Percentiles rank a stretch among this genome's conserved stretches.
Conservation (phyloP, 2,113 vertebrate species). For the Caretta caretta region DNA sequence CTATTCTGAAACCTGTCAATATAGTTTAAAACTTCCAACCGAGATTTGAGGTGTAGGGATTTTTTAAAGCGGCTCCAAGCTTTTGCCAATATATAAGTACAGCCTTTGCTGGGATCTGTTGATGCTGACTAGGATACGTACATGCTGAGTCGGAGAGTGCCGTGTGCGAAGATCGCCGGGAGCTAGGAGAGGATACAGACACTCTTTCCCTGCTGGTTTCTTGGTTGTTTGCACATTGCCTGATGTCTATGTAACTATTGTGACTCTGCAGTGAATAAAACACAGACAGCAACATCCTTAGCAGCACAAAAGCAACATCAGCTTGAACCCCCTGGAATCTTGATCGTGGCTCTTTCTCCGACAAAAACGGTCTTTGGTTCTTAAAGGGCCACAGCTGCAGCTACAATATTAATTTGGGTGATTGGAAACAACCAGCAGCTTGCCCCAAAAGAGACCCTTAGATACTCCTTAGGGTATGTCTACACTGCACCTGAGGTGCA, state of each 20-base stretch:
- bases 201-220: constrained; percentile 77
- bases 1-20: too few relatives aligned
- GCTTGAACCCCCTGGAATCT: too few relatives aligned
- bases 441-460: neutral
- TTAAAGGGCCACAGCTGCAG: fast-evolving
- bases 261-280: constrained; percentile 75
- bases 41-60: neutral
- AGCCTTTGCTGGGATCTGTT: fast-evolving
- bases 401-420: neutral
- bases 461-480: neutral
- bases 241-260: constrained; percentile 79
- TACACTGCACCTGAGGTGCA: too few relatives aligned
- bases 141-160: constrained; percentile 82
- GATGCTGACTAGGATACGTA: constrained; percentile 65
- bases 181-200: constrained; percentile 84
- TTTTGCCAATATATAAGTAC: neutral
- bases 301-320: fast-evolving
- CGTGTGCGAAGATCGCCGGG: constrained; percentile 82
- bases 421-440: neutral
- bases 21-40: fast-evolving
- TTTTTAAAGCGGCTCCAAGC: neutral
- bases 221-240: constrained; percentile 65
- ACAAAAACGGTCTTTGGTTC: neutral
- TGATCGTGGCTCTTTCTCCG: fast-evolving
- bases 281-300: fast-evolving